Base-by-base conservation (phyloP, 2,888 invertebrate species). In the Byasa hedistus region DNA sequence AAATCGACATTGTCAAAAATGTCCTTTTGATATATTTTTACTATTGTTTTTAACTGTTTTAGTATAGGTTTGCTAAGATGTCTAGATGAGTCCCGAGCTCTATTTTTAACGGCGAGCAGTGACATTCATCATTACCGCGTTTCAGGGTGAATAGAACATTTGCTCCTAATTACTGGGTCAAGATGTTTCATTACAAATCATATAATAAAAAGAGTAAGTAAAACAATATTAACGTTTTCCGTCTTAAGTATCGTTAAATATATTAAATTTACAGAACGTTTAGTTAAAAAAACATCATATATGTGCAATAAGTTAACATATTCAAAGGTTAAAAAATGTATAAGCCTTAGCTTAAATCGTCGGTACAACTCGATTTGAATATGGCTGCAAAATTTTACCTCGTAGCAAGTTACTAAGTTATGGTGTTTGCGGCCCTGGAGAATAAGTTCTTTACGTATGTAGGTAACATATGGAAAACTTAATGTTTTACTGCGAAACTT, bases 391-490 rank as follows among this genome's bases (percentile, higher is more conserved):
- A 58, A 17, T 39, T 58, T 58, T 39, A 44, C 23, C 23, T 58
- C 19, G n/a, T 21, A 58, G 21, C 39, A 23, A 39, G 17, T 4
- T 44, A 10, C 39, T 15, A 39, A 57, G 57, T 57, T 57, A 39
- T 57, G 57, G 57, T 39, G 57, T 39, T 57, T 57, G 57, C 57
- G 4, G 12, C 57, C 39, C 57, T 10, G 17, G 17, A 56, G 27
- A 27, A 56, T 56, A 56, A 19, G 56, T 19, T 56, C 8, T 21
- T 52, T 21, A 21, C n/a, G 52, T 52, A 19, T 10, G 22, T 21
- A 52, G n/a, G 52, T 52, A 52, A 52, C 52, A 52, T 52, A 52
- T 52, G 52, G 52, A 21, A 19, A 52, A 52, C 52, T 52, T 52
- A 52, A 52, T 52, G 21, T 52, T 52, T 52, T 52, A 52, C 52